Conservation (phyloP, 2,113 vertebrate species). For the Chlorocebus sabaeus region DNA sequence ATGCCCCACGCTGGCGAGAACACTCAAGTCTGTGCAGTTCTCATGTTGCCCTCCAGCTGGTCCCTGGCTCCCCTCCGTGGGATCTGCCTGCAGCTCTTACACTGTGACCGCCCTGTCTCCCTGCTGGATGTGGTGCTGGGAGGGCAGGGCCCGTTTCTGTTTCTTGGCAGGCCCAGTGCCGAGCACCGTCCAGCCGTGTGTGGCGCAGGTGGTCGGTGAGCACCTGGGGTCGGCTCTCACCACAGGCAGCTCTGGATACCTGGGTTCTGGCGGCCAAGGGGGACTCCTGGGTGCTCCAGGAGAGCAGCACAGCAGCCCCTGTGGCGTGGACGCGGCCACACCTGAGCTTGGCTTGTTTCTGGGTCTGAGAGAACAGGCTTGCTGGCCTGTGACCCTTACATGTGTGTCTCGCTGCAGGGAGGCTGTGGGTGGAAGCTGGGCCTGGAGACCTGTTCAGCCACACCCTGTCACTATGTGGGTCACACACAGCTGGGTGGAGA, state of each 20-base stretch:
- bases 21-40: neutral
- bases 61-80: neutral
- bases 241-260: neutral
- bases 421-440: neutral
- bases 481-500: neutral
- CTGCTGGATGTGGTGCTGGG: neutral
- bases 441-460: neutral
- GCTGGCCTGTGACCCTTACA: neutral
- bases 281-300: too few relatives aligned
- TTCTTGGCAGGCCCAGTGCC: neutral
- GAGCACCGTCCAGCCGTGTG: fast-evolving
- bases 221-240: neutral
- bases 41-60: too few relatives aligned
- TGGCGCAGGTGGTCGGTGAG: neutral
- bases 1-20: neutral
- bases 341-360: neutral
- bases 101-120: neutral
- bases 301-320: neutral
- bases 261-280: neutral
- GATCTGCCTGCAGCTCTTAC: neutral
- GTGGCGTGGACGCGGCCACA: neutral
- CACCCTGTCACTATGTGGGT: neutral
- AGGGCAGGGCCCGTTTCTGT: neutral
- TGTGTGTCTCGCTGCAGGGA: neutral
- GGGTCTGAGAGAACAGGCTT: neutral